Evolutionary conservation across 2,888 invertebrate genomes (phyloP), one percentile per base, ranked within the genome.

Genomic region (Hyposoter dolosus): DNA sequence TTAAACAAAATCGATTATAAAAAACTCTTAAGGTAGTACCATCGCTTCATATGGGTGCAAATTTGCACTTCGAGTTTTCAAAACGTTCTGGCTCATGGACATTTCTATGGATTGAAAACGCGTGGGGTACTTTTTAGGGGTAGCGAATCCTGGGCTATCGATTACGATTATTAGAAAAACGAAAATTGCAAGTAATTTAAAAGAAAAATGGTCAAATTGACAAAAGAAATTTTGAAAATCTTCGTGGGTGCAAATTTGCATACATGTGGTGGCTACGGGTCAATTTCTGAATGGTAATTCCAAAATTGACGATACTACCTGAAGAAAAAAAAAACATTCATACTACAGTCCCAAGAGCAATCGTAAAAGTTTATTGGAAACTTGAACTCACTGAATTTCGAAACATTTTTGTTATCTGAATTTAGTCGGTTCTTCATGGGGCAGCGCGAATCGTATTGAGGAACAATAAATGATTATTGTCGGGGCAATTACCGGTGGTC

Each of bases 401-500:
- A 72, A 35, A 56, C 47, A 76, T 82, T 60, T 76, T 71, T 50
- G 75, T 75, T 65, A 77, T 69, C 76, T 23, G 45, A 40, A 45
- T 19, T 19, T 71, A 17, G 35, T 69, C 47, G 60, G 28, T 28
- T 60, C 28, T 60, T 53, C 68, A 17, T 60, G 69, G 17, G 63
- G 23, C 17, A 28, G 60, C 63, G 19, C 47, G 75, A 69, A 43
- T 28, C 28, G 87, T 89, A 90, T 91, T 89, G 90, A 91, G 88
- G 87, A 90, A 91, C 91, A 91, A 92, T 91, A 90, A 91, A 91
- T 90, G 91, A 90, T 90, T 90, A 92, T 92, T 90, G 91, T 91
- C 90, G 89, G 84, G 89, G 88, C 92, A 90, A 92, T 92, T 90
- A 91, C 90, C 87, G 71, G 40, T 19, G 83, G 84, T 88, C 88